Evolutionary conservation across 1,140 invertebrate species (phyloP), one percentile per base, ranked within the genome.

Genomic region (Leguminivora glycinivorella): DNA sequence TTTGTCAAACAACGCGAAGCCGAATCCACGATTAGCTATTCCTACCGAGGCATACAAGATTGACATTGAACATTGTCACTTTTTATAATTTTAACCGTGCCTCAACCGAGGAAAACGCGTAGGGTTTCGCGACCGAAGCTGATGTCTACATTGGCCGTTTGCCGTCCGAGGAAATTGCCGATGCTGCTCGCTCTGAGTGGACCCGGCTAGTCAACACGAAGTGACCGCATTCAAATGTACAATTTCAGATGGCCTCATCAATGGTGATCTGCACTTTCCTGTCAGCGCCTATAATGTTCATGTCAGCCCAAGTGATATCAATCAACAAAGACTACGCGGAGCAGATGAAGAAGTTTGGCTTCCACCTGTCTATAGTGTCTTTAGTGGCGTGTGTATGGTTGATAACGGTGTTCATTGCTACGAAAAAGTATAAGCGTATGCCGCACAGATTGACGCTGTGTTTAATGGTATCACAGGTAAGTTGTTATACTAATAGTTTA

Each of bases 211-310:
- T n/a, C n/a, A n/a, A n/a, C n/a, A n/a, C n/a, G n/a, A n/a, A n/a
- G n/a, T n/a, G n/a, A n/a, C n/a, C n/a, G n/a, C n/a, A n/a, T n/a
- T n/a, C n/a, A 38, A 38, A 43, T 43, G 40, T 43, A 43, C 5
- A 43, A 63, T 72, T 60, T 58, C 24, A 97, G 94, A 95, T 98
- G 86, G 97, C 98, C 1, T 96, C 95, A 71, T 95, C 96, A 52
- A 97, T 99, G 95, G 97, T 99, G 4, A 95, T 96, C 2, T 98
- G 97, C 73, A 99, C 98, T 0, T 97, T 99, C 84, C 89, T 99
- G 38, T 98, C 97, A 10, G 98, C 97, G 1, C 98, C 98, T 0
- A 91, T 99, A 52, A 99, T 99, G 96, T 98, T 98, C 85, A 94
- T 98, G 40, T 98, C 98, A 0, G 98, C 98, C 5, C 97, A 97